These are phyloP conservation scores for Propsilocerus akamusi DNA, from an alignment of 1,140 invertebrate species.

Conservation along the genomic window DNA sequence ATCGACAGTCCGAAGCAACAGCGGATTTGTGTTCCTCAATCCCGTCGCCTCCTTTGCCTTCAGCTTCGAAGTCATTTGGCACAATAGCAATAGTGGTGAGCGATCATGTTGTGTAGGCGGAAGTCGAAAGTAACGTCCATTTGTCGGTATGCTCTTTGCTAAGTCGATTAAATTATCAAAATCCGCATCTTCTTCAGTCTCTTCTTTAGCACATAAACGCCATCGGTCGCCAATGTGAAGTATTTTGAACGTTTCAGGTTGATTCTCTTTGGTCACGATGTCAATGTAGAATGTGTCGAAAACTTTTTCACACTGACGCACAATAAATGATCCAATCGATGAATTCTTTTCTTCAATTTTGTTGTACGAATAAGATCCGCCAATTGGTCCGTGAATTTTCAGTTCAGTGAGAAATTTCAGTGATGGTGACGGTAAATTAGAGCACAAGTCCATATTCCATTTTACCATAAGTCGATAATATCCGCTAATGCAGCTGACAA, in stretches of 20 bases:
- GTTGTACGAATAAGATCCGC: conserved; percentile 60
- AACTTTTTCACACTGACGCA: conserved; percentile 58
- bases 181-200: neutral
- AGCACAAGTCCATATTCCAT: conserved; percentile 80
- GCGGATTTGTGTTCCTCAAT: conserved; percentile 14
- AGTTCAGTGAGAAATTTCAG: conserved; percentile 46
- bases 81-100: conserved; percentile 6
- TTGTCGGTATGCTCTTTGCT: conserved; percentile 15
- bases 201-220: conserved; percentile 1
- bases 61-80: neutral
- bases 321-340: conserved; percentile 54
- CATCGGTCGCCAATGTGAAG: conserved; percentile 10
- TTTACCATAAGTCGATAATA: conserved; percentile 74
- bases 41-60: conserved; percentile 9
- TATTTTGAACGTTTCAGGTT: conserved; percentile 50
- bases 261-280: conserved; percentile 45
- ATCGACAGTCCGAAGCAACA: conserved; percentile 27
- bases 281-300: conserved; percentile 67
- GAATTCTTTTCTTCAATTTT: conserved; percentile 63
- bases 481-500: conserved; percentile 67
- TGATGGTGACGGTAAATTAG: conserved; percentile 55
- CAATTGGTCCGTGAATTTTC: conserved; percentile 77
- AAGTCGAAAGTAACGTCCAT: conserved; percentile 28
- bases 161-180: conserved; percentile 12
- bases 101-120: conserved; percentile 72